Base-by-base conservation (phyloP, 2,113 vertebrate genomes). In the Carettochelys insculpta region DNA sequence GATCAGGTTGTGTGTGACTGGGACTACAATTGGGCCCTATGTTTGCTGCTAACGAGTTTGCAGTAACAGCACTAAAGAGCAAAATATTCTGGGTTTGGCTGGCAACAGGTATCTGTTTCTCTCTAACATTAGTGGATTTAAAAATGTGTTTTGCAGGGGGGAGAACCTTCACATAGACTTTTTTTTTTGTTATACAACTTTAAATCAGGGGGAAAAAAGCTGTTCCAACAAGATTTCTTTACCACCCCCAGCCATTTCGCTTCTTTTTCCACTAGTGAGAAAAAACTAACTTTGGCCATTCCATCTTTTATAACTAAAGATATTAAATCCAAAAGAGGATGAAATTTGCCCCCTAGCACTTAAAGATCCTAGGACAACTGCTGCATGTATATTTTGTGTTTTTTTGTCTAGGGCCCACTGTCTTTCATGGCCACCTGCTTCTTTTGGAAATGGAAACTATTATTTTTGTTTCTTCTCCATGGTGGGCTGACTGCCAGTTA, bases 251-350 rank as follows among this genome's bases (percentile, higher is more conserved):
- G 31, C 11, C 2, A 2, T 88, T 93, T 92, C 83, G 82, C 27
- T 88, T 88, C 38, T 71, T 86, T 93, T 95, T 87, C 88, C 71
- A 84, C 76, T 88, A 45, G 77, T n/a, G 90, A 54, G 5, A 58
- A 10, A 29, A 93, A 29, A 11, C 25, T 90, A 83, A 43, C 9
- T 84, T 31, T 78, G 77, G 54, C 52, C 51, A 86, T 86, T 47
- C 7, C 16, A 20, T 31, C 34, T 38, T 45, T 75, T 80, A 51
- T 45, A 77, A 61, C 16, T 88, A 3, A 27, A 88, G 80, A 52
- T 77, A 65, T 29, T 68, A 68, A 38, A 68, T n/a, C 9, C 9
- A 19, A 38, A 68, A 22, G 19, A 68, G 24, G 45, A 75, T 27
- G 41, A 45, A 45, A 75, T 43, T 45, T 73, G 41, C 41, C 11